These are phyloP conservation scores for Coenobita brevimanus DNA, from an alignment of 1,140 invertebrate species.

Conservation along the genomic window DNA sequence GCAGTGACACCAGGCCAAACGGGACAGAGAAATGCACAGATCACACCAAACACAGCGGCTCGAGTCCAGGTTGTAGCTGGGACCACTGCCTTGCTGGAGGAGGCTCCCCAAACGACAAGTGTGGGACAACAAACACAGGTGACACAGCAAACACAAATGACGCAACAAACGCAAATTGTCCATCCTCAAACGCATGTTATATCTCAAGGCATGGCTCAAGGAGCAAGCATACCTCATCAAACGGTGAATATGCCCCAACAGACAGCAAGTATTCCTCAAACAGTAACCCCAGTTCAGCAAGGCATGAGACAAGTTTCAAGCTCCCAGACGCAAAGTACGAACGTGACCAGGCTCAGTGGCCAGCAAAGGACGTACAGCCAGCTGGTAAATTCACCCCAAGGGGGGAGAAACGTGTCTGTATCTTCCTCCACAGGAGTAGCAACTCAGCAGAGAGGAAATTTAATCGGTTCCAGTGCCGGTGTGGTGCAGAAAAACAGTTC, in stretches of 20 bases:
- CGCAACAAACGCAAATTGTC: no score
- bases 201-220: slow-evolving; percentile 37
- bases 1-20: slow-evolving; percentile 43
- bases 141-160: slow-evolving; percentile 45
- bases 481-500: slow-evolving; percentile 38
- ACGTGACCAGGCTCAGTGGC: slow-evolving; percentile 34
- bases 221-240: slow-evolving; percentile 25
- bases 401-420: background rate
- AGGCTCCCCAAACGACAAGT: background rate
- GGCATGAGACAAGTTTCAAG: background rate
- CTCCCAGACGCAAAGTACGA: background rate
- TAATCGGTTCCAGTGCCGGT: slow-evolving; percentile 21
- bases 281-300: slow-evolving; percentile 15
- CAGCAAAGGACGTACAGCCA: slow-evolving; percentile 41
- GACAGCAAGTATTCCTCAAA: slow-evolving; percentile 13
- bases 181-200: no score
- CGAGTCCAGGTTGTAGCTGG: slow-evolving; percentile 53
- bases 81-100: slow-evolving; percentile 17
- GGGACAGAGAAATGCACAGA: slow-evolving; percentile 47
- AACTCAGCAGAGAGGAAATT: slow-evolving; percentile 24
- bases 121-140: slow-evolving; percentile 31
- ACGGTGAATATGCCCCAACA: slow-evolving; percentile 15
- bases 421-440: slow-evolving; percentile 10
- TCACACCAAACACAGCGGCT: slow-evolving; percentile 54
- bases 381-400: slow-evolving; percentile 37